Evolutionary conservation across 1,140 invertebrate genomes (phyloP).

Genomic region (Pogonus chalceus): DNA sequence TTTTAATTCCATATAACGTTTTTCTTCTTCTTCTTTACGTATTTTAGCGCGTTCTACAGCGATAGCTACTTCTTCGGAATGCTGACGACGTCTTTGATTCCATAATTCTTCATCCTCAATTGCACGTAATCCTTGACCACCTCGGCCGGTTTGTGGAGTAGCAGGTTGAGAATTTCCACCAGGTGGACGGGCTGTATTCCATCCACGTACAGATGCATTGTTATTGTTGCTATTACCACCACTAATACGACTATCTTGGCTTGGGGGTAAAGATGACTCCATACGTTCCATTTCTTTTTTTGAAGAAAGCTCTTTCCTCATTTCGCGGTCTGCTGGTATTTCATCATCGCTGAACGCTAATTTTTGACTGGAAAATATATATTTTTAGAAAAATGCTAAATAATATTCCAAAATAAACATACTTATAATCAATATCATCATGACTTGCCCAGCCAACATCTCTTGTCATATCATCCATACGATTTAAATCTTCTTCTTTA

Average conservation of each 20-base stretch:
- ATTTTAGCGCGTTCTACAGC: slow-evolving; percentile 65
- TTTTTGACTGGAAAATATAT: slow-evolving; percentile 59
- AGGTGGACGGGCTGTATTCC: neutral
- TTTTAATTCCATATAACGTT: slow-evolving; percentile 52
- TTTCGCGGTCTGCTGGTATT: slow-evolving; percentile 30
- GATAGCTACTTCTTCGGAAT: slow-evolving; percentile 55
- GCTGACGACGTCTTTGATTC: slow-evolving; percentile 43
- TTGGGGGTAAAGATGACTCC: neutral
- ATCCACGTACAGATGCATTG: neutral
- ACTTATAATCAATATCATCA: slow-evolving; percentile 91
- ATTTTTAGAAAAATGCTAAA: slow-evolving; percentile 11
- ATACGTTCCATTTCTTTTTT: slow-evolving; percentile 18
- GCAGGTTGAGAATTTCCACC: neutral
- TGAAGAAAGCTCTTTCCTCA: slow-evolving; percentile 14
- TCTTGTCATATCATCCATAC: slow-evolving; percentile 81
- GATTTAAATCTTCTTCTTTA: slow-evolving; percentile 81
- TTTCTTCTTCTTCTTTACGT: slow-evolving; percentile 72
- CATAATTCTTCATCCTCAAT: slow-evolving; percentile 3
- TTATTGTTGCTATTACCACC: slow-evolving; percentile 1
- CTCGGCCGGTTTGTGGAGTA: neutral
- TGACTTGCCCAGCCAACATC: slow-evolving; percentile 85
- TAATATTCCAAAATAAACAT: slow-evolving; percentile 25
- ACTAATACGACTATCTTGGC: neutral
- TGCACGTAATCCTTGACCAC: neutral
- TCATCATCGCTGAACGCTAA: slow-evolving; percentile 91